These are phyloP conservation scores for Rhadina sibilatrix DNA, from an alignment of 2,113 vertebrate genomes.

Conservation along the genomic window DNA sequence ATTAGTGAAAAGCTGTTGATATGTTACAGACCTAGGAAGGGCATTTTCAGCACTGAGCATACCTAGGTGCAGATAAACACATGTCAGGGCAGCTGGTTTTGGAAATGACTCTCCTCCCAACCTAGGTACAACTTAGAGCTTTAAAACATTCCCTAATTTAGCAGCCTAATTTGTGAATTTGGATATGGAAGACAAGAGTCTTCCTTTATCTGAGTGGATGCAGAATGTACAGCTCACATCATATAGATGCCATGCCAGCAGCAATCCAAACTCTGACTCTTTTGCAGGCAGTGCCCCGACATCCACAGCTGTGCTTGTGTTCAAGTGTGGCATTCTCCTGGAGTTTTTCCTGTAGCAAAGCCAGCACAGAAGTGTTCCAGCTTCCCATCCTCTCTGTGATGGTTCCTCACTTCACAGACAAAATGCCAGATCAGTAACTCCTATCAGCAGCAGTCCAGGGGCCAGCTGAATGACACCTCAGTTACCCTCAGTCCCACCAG, in stretches of 20 bases:
- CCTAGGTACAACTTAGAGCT: neutral
- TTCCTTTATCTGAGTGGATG: neutral
- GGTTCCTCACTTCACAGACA: neutral
- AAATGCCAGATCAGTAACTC: too few relatives aligned
- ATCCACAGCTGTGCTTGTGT: neutral
- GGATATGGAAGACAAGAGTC: neutral
- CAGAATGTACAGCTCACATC: neutral
- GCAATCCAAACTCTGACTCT: neutral
- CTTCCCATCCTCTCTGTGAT: neutral
- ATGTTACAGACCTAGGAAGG: neutral
- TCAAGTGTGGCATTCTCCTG: too few relatives aligned
- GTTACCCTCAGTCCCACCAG: neutral
- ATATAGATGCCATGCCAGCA: fast-evolving
- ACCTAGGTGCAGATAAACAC: neutral
- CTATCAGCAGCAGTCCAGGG: neutral
- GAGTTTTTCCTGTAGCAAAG: neutral
- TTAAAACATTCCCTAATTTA: neutral
- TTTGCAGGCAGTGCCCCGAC: neutral
- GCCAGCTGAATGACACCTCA: neutral
- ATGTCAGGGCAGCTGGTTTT: neutral
- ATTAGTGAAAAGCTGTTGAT: neutral
- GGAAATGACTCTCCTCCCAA: neutral
- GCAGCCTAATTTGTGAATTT: neutral
- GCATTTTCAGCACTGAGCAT: neutral
- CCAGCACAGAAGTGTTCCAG: neutral